A percentile compares a stretch with the other conserved stretches of the same genome.
Evolutionary conservation across 2,113 vertebrate genomes (phyloP).

Genomic region (Ceyx margarethae): DNA sequence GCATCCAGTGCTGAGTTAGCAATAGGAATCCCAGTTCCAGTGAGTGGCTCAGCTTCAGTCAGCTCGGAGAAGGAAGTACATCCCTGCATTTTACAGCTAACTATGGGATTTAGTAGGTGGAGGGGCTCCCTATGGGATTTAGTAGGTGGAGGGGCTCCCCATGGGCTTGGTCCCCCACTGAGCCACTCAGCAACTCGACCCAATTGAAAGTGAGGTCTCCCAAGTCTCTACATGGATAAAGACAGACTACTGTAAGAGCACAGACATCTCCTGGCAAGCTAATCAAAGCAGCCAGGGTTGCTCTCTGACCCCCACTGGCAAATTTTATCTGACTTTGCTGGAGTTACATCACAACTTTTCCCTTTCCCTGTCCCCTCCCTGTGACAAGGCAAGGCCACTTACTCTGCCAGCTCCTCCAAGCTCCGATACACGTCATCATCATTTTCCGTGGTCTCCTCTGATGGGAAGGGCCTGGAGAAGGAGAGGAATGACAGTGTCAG

Average conservation of each 20-base stretch:
- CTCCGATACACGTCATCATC: conserved; percentile 96
- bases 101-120: neutral
- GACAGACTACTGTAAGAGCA: neutral
- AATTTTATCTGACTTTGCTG: neutral
- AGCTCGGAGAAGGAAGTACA: neutral
- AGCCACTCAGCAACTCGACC: neutral
- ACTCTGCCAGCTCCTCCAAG: conserved; percentile 97
- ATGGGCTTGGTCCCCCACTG: neutral
- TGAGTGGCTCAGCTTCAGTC: accelerated
- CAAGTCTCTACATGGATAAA: neutral
- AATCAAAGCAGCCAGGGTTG: neutral
- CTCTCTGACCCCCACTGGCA: neutral
- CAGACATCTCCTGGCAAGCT: neutral
- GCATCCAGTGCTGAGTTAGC: neutral
- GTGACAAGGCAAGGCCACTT: conserved; percentile 55
- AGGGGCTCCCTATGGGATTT: neutral
- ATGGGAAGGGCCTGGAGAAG: conserved; percentile 87
- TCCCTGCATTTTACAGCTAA: neutral
- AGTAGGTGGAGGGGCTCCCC: neutral
- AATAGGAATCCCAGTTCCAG: neutral
- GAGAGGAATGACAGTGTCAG: neutral
- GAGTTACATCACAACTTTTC: neutral
- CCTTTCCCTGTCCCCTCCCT: accelerated
- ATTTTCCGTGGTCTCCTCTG: conserved; percentile 90
- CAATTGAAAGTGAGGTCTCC: neutral